These are phyloP conservation scores for Matsumyia berberina DNA, from an alignment of 2,888 invertebrate species.

Conservation along the genomic window DNA sequence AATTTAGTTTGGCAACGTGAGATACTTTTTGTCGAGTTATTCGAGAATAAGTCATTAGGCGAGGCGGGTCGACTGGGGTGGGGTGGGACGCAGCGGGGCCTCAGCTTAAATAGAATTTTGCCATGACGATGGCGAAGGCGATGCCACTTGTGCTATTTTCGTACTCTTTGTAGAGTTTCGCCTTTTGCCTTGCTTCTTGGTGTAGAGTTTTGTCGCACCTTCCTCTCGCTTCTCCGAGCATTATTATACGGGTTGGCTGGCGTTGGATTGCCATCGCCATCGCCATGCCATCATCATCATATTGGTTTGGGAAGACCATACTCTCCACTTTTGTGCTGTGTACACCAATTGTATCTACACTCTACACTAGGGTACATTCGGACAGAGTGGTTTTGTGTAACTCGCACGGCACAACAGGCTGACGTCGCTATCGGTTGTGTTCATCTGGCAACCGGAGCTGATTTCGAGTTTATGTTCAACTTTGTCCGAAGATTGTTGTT, in stretches of 20 bases:
- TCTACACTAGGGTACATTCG: constrained; percentile 74
- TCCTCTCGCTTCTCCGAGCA: constrained; percentile 29
- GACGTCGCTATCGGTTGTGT: constrained; percentile 74
- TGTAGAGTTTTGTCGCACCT: constrained; percentile 64
- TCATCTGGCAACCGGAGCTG: constrained; percentile 75
- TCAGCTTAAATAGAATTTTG: constrained; percentile 57
- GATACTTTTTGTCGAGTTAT: constrained; percentile 63
- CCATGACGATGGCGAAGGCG: constrained; percentile 8
- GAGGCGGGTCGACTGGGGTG: too few relatives aligned
- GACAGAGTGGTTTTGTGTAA: constrained; percentile 67
- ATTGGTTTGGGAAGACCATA: constrained; percentile 25
- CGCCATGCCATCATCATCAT: too few relatives aligned
- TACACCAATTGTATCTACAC: constrained; percentile 69
- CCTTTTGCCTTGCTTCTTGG: constrained; percentile 43
- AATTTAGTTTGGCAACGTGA: constrained; percentile 34
- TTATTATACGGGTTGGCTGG: constrained; percentile 48
- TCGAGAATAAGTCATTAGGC: constrained; percentile 53
- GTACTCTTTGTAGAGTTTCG: constrained; percentile 69
- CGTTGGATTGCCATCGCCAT: constrained; percentile 36
- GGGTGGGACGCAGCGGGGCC: too few relatives aligned
- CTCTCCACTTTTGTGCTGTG: constrained; percentile 61
- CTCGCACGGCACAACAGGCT: constrained; percentile 65
- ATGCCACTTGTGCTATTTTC: constrained; percentile 69
- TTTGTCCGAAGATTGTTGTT: constrained; percentile 73
- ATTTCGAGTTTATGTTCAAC: constrained; percentile 75